A percentile compares a stretch with the other conserved stretches of the same genome.
These are phyloP conservation scores for Leptarthrus brevirostris DNA, from an alignment of 2,888 invertebrate species.

Conservation along the genomic window DNA sequence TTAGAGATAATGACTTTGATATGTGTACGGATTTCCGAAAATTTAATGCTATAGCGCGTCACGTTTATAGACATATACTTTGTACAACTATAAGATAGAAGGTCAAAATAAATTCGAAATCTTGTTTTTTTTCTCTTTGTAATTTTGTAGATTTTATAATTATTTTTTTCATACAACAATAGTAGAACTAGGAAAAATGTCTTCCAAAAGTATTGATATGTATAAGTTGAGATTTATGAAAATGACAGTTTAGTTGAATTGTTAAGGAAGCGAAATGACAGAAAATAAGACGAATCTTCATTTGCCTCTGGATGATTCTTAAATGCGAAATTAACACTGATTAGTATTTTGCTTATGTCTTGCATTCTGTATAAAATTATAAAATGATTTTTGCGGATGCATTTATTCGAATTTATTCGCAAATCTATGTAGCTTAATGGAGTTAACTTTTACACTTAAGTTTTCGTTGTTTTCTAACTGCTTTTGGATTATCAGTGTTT, in stretches of 20 bases:
- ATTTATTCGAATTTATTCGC: background rate
- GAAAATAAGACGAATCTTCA: too few relatives aligned
- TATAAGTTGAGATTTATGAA: too few relatives aligned
- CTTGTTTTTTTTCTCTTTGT: background rate
- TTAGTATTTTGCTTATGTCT: background rate
- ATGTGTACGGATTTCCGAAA: conserved; percentile 26
- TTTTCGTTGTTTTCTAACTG: conserved; percentile 28
- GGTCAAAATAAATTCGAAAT: conserved; percentile 37
- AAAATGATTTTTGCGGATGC: conserved; percentile 16
- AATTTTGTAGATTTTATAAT: background rate
- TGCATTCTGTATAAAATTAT: conserved; percentile 25
- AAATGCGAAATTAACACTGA: conserved; percentile 4
- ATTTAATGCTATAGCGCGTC: conserved; percentile 14
- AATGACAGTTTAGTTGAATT: background rate
- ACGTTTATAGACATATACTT: conserved; percentile 36
- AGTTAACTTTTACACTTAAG: conserved; percentile 3
- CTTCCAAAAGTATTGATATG: conserved; percentile 1
- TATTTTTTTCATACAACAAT: conserved; percentile 18
- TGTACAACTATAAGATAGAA: conserved; percentile 37
- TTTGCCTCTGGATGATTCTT: background rate
- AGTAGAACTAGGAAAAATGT: conserved; percentile 12
- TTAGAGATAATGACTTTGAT: conserved; percentile 20
- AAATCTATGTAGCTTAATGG: conserved; percentile 20
- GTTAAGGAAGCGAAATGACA: too few relatives aligned
- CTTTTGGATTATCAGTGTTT: conserved; percentile 15